Percentiles rank a stretch among this genome's conserved stretches.
Evolutionary conservation across 64 coral and sea anemone genomes (phyloP).

Genomic region (Astreopora myriophthalma): DNA sequence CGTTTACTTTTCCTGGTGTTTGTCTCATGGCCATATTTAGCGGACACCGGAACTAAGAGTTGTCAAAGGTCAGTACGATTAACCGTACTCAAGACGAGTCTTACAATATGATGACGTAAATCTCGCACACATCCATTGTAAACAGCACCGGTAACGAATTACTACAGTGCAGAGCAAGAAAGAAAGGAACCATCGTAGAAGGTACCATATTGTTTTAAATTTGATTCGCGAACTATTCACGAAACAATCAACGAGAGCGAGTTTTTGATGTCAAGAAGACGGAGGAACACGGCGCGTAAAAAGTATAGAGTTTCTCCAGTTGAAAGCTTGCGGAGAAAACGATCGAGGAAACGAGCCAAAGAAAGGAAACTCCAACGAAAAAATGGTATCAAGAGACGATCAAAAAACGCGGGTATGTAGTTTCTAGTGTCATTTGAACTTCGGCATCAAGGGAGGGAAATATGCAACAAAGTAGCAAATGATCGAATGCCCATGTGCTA

Average conservation of each 20-base stretch:
- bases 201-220: neutral
- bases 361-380: neutral
- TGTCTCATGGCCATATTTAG: neutral
- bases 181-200: neutral
- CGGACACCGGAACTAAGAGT: neutral
- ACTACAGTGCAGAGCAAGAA: neutral
- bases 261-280: neutral
- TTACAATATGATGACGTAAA: neutral
- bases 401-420: neutral
- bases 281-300: neutral
- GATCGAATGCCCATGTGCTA: neutral
- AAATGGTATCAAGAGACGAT: neutral
- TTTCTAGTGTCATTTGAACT: neutral
- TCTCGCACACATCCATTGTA: neutral
- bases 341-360: neutral
- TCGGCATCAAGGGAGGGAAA: neutral
- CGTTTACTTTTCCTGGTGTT: neutral
- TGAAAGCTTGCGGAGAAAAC: neutral
- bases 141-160: neutral
- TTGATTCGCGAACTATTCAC: neutral
- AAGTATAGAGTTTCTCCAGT: neutral
- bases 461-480: neutral
- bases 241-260: neutral
- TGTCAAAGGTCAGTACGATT: neutral
- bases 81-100: neutral